phyloP scores from a whole-genome alignment of 1,140 invertebrate species.

The Drosophila punjabiensis region DNA sequence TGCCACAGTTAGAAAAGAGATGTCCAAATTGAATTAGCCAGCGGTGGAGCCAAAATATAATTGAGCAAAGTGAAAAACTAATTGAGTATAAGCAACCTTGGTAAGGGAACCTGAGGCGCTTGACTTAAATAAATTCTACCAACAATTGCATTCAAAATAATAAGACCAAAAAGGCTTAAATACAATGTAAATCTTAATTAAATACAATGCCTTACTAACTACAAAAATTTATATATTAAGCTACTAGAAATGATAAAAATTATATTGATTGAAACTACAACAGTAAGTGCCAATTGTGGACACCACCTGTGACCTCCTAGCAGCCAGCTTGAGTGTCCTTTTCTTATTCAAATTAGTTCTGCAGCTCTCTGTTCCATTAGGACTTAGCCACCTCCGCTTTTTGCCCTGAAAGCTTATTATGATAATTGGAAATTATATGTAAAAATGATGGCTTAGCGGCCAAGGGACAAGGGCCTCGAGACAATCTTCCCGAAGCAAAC shows the following conservation, averaged over 20 bases:
- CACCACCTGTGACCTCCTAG: conserved; percentile 16
- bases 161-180: background rate
- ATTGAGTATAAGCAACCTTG: conserved; percentile 23
- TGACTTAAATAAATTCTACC: background rate
- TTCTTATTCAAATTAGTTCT: conserved; percentile 17
- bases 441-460: conserved; percentile 40
- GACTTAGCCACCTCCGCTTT: conserved; percentile 4
- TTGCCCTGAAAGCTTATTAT: conserved; percentile 53
- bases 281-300: conserved; percentile 1
- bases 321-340: background rate
- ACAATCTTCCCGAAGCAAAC: conserved; percentile 36
- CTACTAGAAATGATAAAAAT: background rate
- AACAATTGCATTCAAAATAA: background rate
- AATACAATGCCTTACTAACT: background rate
- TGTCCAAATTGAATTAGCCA: conserved; percentile 38
- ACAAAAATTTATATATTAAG: background rate
- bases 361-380: conserved; percentile 24
- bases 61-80: conserved; percentile 41
- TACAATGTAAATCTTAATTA: background rate
- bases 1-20: conserved; percentile 1
- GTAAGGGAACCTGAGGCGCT: background rate
- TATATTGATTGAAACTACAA: background rate
- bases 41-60: conserved; percentile 15
- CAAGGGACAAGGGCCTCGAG: conserved; percentile 11
- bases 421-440: conserved; percentile 62